These are phyloP conservation scores for Chionomys nivalis DNA, from an alignment of 2,113 vertebrate genomes.

Conservation along the genomic window DNA sequence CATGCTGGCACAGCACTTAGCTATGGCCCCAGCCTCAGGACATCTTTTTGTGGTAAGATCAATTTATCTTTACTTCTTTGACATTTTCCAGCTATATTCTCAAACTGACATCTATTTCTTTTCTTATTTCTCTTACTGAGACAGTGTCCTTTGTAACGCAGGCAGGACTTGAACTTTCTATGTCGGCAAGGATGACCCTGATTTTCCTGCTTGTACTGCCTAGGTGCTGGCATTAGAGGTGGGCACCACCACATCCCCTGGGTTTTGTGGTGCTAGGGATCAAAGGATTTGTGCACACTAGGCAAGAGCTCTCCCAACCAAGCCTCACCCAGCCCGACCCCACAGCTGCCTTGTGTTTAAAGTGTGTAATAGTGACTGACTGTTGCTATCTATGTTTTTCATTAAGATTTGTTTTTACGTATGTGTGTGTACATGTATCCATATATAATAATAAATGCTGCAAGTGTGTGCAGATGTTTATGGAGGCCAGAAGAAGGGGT, in stretches of 20 bases:
- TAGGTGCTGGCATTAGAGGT: neutral
- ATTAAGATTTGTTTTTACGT: neutral
- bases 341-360: neutral
- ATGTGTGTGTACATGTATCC: neutral
- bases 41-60: neutral
- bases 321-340: no score
- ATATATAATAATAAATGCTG: neutral
- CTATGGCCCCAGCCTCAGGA: no score
- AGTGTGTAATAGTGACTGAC: neutral
- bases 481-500: neutral
- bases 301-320: neutral
- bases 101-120: neutral
- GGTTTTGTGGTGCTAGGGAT: no score
- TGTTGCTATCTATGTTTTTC: no score
- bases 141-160: neutral
- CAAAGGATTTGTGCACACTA: neutral
- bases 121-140: neutral
- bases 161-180: neutral
- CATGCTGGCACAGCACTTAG: neutral
- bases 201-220: neutral
- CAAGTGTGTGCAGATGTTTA: neutral
- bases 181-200: neutral
- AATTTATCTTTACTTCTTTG: neutral
- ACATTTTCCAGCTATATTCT: neutral
- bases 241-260: neutral